phyloP scores from a whole-genome alignment of 2,113 vertebrate species.

The Petromus typicus region DNA sequence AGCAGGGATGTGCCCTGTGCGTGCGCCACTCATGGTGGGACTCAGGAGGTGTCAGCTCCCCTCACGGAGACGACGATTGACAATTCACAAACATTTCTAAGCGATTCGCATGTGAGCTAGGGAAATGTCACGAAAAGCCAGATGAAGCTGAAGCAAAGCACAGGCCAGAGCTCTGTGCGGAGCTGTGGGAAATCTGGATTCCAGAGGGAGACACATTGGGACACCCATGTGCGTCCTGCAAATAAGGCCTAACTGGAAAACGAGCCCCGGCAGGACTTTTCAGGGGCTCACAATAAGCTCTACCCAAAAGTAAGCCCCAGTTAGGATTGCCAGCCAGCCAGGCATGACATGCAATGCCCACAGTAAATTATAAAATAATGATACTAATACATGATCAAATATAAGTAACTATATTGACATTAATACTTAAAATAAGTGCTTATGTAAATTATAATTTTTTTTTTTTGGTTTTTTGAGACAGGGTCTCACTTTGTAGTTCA shows the following conservation, averaged over 20 bases:
- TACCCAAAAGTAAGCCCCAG: background rate
- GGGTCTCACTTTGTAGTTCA: too few relatives aligned
- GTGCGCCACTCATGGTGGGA: background rate
- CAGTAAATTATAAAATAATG: background rate
- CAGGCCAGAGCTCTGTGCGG: background rate
- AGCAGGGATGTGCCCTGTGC: background rate
- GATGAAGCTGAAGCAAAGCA: background rate
- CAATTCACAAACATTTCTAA: slow-evolving; percentile 3
- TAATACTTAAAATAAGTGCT: background rate
- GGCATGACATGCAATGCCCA: background rate
- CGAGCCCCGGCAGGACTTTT: background rate
- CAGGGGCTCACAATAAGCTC: background rate
- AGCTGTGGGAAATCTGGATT: background rate
- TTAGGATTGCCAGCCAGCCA: background rate
- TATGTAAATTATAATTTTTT: background rate
- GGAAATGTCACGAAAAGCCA: background rate
- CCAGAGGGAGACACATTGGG: background rate
- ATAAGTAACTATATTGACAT: background rate
- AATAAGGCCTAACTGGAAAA: background rate
- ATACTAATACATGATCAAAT: background rate
- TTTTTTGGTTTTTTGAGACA: too few relatives aligned
- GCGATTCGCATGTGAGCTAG: background rate
- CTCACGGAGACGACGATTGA: background rate
- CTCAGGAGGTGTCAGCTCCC: background rate
- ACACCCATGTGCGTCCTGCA: background rate